These are phyloP conservation scores for Acanthoscelides obtectus DNA, from an alignment of 2,888 invertebrate genomes.

Conservation along the genomic window DNA sequence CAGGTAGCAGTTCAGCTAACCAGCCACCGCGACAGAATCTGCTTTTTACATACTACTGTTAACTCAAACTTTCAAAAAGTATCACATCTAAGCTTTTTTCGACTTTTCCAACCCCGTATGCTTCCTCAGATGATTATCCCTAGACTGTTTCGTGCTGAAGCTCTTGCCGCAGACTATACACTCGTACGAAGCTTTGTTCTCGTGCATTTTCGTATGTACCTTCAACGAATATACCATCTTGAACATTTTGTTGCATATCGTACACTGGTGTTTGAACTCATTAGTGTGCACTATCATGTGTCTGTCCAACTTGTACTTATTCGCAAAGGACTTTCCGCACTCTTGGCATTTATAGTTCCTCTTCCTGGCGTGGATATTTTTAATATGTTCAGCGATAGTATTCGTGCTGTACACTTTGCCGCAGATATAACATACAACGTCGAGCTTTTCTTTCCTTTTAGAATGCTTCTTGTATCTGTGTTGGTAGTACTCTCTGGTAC, in stretches of 20 bases:
- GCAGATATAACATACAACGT: constrained; percentile 23
- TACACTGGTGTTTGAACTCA: constrained; percentile 1
- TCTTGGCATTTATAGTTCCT: constrained; percentile 15
- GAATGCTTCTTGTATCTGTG: constrained; percentile 6
- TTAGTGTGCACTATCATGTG: constrained; percentile 16
- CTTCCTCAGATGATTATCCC: neutral
- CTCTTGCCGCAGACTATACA: neutral
- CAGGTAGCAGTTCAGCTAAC: too few relatives aligned
- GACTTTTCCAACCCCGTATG: neutral
- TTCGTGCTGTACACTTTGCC: constrained; percentile 17
- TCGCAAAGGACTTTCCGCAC: constrained; percentile 20
- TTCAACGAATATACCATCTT: neutral
- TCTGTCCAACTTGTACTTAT: constrained; percentile 6
- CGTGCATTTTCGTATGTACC: neutral
- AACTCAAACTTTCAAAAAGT: too few relatives aligned
- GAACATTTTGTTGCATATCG: neutral
- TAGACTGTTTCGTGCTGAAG: neutral
- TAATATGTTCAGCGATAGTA: constrained; percentile 12
- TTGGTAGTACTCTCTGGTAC: constrained; percentile 7
- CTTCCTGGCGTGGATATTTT: constrained; percentile 15
- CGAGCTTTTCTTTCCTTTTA: constrained; percentile 1
- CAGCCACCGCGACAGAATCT: too few relatives aligned
- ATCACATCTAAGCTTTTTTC: neutral
- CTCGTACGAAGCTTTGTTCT: neutral
- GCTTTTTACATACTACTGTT: too few relatives aligned